phyloP scores from a whole-genome alignment of 2,888 invertebrate genomes.

The Crossocerus cetratus region DNA sequence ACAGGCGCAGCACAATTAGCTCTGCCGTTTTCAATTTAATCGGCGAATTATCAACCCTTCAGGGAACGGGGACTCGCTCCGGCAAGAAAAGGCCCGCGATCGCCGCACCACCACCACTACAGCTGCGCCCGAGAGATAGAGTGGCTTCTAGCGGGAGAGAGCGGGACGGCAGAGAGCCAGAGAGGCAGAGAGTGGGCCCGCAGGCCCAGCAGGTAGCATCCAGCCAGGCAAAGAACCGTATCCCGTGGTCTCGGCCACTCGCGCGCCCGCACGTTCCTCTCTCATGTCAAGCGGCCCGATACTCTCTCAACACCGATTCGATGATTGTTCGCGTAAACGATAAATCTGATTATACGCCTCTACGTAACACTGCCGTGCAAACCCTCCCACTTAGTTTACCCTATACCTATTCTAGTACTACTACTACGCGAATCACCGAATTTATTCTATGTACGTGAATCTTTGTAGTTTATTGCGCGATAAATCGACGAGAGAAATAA shows the following conservation, averaged over 20 bases:
- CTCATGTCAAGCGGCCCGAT: no score
- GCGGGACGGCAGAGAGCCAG: slow-evolving; percentile 35
- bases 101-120: slow-evolving; percentile 18
- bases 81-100: slow-evolving; percentile 56
- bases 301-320: not conserved
- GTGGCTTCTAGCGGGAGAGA: slow-evolving; percentile 50
- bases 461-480: no score
- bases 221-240: not conserved
- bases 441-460: no score
- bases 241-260: not conserved
- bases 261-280: no score
- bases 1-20: slow-evolving; percentile 74
- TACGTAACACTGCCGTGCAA: not conserved
- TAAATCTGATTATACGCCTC: not conserved
- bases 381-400: no score
- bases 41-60: slow-evolving; percentile 76
- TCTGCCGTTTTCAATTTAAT: slow-evolving; percentile 75
- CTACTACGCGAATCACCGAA: no score
- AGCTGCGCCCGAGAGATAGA: slow-evolving; percentile 25
- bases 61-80: slow-evolving; percentile 65
- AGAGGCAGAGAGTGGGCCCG: no score
- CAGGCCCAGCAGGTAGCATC: slow-evolving; percentile 2
- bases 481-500: no score
- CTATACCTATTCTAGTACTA: no score
- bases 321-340: not conserved